Evolutionary conservation across 2,113 vertebrate species (phyloP), one percentile per base, ranked within the genome.

Genomic region (Xiphophorus couchianus): DNA sequence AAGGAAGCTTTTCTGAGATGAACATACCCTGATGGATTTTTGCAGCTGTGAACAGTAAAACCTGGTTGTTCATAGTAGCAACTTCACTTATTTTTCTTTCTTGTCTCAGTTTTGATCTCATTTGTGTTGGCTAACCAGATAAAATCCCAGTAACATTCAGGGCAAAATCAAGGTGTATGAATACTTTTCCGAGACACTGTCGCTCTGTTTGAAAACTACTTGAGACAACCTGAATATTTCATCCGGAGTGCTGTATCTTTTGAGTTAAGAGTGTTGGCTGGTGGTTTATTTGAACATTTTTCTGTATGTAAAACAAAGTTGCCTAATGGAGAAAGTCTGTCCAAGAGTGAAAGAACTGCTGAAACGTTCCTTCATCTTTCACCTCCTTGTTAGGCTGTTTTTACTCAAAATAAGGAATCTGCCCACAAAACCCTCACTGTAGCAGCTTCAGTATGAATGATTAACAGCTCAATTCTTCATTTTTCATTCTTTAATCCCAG

Each of bases 401-500:
- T 69, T 0, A 66, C 15, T 62, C 31, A 2, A 37, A 15, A 71
- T 10, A 33, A 29, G 74, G 39, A 63, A 51, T 74, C 48, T 65
- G 42, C 71, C 60, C 30, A 69, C 44, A 58, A 68, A 67, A 58
- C 25, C 48, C 58, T 61, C 64, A 74, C 42, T 76, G 71, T 73
- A 76, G 78, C 73, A 72, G 48, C 78, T 69, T 82, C 60, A 0
- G 8, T 81, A 88, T 71, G 72, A 80, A 80, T 80, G 82, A 83
- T 81, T 86, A 83, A 90, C 85, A 71, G 31, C 82, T 86, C 84
- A 80, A 74, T 84, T 86, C 71, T 85, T 82, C 71, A 66, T 35
- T 66, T 87, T 82, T 66, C 44, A 10, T 76, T 84, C 69, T 75
- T 76, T 62, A 63, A 81, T 68, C 68, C 89, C 73, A 61, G 31